Base-by-base conservation (phyloP, 2,888 invertebrate species). In the Tachina grossa region DNA sequence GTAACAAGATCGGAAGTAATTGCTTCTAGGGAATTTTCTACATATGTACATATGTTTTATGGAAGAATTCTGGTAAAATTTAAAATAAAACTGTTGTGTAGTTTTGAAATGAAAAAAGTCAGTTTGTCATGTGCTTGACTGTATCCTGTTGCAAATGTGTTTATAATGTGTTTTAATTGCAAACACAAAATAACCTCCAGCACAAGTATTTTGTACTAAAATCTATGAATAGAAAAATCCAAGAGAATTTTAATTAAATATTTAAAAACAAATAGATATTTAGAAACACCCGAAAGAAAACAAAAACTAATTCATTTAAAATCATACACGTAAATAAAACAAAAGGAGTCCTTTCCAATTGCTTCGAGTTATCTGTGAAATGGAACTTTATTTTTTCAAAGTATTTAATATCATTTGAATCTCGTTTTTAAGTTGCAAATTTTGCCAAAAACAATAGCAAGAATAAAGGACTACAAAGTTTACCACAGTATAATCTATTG, bases 191-290 rank as follows among this genome's bases (percentile, higher is more conserved):
- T 59, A 66, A 5, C 66, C 19, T 5, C 22, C 9, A 41, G 4
- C 43, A 51, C 51, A 59, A 43, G n/a, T 51, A 71, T 1, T 63
- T 63, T 31, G 41, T 45, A 9, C 14, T 13, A 31, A 59, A 66
- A 8, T 41, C 45, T 68, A 11, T 53, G n/a, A 51, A 69, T 66
- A 51, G 61, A 57, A 65, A 75, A n/a, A 66, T 76, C 57, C 57
- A 49, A 45, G 55, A 49, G 69, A 66, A 80, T 76, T 84, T 84
- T 84, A 84, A 84, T 80, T 84, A 84, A 84, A 84, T 80, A 69
- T 75, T 63, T 22, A 39, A 39, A 66, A 72, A 69, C 47, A 68
- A 63, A 81, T 19, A 74, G 75, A 65, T 55, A 55, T 76, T 65
- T 45, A 5, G 8, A 2, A 31, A n/a, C 16, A 39, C 19, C 31